Evolutionary conservation across 2,797 vertebrate genomes (phyloP), one percentile per base, ranked within the genome.

Genomic region (Coranthus polyacanthus): DNA sequence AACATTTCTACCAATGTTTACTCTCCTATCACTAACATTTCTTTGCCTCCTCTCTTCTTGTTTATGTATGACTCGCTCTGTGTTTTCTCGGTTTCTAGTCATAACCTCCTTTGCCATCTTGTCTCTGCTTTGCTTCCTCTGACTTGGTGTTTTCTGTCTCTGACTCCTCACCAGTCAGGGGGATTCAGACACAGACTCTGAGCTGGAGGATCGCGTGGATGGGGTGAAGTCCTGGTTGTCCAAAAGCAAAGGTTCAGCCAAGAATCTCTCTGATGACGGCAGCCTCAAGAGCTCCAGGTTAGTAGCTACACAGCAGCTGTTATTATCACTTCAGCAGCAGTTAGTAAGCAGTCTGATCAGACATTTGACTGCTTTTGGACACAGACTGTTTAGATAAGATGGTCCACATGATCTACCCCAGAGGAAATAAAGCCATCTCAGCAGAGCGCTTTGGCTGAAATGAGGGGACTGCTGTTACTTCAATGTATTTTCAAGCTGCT

Each of bases 211-310:
- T 49, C 95, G 95, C 0, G 96, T 98, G 45, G 97, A 99, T 0
- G 96, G 95, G 16, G 97, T 98, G 73, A 99, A 99, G 86, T 98
- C 96, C 6, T 98, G 97, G 97, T 93, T 99, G 70, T 98, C 97
- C 36, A 98, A 97, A 94, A 98, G 94, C 93, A 98, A 98, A 88
- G 94, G 95, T 57, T 96, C 95, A 3, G 88, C 95, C 82, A 99
- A 98, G 92, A 94, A 96, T 0, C 90, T 96, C 60, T 98, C 97
- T 0, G 97, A 99, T 22, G 97, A 99, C 0, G 93, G 96, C 88
- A 99, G 96, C 89, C 90, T 97, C 53, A 98, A 98, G 91, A 94
- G 96, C 79, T 94, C 96, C 92, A 99, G 98, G 98, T 99, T 63
- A 91, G 96, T 94, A n/a, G 7, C 58, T 34, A 67, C 4, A 12